Percentiles rank a stretch among this genome's conserved stretches.
These are phyloP conservation scores for Dynastes hyllus DNA, from an alignment of 2,888 invertebrate genomes.

Conservation along the genomic window DNA sequence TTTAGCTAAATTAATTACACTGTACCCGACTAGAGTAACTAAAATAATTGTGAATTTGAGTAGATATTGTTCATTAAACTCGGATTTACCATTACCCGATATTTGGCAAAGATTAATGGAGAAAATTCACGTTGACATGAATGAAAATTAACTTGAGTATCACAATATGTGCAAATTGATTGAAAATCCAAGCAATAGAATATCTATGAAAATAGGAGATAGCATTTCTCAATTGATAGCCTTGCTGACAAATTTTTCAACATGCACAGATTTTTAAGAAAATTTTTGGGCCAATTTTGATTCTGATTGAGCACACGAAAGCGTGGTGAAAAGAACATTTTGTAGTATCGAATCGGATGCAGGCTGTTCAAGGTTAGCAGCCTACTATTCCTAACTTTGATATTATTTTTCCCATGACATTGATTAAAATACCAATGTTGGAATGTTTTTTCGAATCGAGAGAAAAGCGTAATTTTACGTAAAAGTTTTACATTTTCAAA, in stretches of 20 bases:
- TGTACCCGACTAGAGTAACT: slow-evolving; percentile 65
- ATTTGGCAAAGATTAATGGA: slow-evolving; percentile 55
- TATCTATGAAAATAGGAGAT: slow-evolving; percentile 60
- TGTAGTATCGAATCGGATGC: too few relatives aligned
- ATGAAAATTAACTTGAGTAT: slow-evolving; percentile 63
- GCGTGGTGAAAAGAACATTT: too few relatives aligned
- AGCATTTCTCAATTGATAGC: slow-evolving; percentile 62
- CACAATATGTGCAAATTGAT: slow-evolving; percentile 65
- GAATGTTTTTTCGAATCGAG: too few relatives aligned
- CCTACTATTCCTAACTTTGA: too few relatives aligned
- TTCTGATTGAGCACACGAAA: too few relatives aligned
- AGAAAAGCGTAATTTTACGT: too few relatives aligned
- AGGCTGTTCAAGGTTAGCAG: too few relatives aligned
- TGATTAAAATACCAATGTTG: too few relatives aligned
- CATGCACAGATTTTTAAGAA: slow-evolving; percentile 57
- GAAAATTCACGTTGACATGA: slow-evolving; percentile 20
- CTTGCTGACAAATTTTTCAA: slow-evolving; percentile 61
- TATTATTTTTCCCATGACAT: too few relatives aligned
- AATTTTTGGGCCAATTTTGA: too few relatives aligned
- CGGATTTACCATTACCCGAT: slow-evolving; percentile 66
- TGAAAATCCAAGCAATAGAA: slow-evolving; percentile 64
- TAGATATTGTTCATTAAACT: slow-evolving; percentile 61
- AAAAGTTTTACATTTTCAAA: too few relatives aligned
- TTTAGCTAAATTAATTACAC: slow-evolving; percentile 63
- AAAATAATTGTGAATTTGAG: slow-evolving; percentile 67